Percentiles rank a stretch among this genome's conserved stretches.
These are phyloP conservation scores for Metopia argyrocephala DNA, from an alignment of 2,888 invertebrate species.

Conservation along the genomic window DNA sequence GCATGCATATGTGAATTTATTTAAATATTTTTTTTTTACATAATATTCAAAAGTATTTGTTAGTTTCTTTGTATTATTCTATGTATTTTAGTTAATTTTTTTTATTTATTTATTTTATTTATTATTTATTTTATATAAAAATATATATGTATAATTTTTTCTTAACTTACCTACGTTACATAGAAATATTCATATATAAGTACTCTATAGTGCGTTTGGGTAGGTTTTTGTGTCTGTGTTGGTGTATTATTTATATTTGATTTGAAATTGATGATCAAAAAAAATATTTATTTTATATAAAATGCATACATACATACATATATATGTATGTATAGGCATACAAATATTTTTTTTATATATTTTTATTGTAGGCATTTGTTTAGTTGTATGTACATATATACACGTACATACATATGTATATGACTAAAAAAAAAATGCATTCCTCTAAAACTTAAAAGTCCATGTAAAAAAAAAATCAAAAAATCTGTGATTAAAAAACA, in stretches of 20 bases:
- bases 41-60: too few species aligned
- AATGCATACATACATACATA: neutral
- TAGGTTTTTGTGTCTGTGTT: conserved; percentile 1
- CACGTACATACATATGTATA: neutral
- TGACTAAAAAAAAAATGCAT: conserved; percentile 9
- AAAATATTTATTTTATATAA: conserved; percentile 17
- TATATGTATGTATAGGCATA: neutral
- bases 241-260: conserved; percentile 52
- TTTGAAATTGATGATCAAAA: conserved; percentile 64
- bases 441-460: conserved; percentile 36
- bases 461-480: conserved; percentile 18
- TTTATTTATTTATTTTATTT: conserved; percentile 51
- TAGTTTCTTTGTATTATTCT: conserved; percentile 18
- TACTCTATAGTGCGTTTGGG: too few species aligned
- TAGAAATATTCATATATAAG: neutral
- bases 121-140: too few species aligned
- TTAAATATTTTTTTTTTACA: conserved; percentile 7
- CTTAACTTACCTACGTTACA: too few species aligned
- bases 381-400: neutral
- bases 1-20: neutral
- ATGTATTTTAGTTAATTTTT: conserved; percentile 39
- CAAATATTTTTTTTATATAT: neutral
- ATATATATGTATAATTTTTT: too few species aligned
- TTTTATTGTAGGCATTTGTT: conserved; percentile 15
- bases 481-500: conserved; percentile 1